phyloP scores from a whole-genome alignment of 2,888 invertebrate genomes.

The Eubasilissa splendida region DNA sequence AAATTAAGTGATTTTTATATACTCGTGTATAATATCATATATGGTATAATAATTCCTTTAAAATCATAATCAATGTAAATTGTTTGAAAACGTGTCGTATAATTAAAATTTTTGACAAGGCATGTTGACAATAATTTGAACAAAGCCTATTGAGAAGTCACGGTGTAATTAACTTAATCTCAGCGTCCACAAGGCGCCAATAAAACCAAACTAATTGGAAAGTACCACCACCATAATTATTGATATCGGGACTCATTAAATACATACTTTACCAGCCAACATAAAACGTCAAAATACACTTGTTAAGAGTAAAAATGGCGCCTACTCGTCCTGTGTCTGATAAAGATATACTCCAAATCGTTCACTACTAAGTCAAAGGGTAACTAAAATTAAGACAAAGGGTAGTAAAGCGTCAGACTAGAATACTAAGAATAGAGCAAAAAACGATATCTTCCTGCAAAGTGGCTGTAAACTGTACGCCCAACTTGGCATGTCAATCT shows the following conservation, averaged over 20 bases:
- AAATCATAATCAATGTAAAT: constrained; percentile 6
- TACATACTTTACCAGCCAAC: constrained; percentile 28
- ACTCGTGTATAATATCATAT: no score
- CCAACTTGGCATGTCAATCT: background rate
- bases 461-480: background rate
- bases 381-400: background rate
- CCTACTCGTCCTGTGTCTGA: constrained; percentile 32
- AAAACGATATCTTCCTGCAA: background rate
- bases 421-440: no score
- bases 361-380: background rate
- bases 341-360: background rate
- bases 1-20: background rate
- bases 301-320: constrained; percentile 36
- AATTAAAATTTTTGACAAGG: constrained; percentile 5
- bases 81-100: background rate
- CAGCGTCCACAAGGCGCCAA: constrained; percentile 17
- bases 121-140: constrained; percentile 27
- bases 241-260: constrained; percentile 29
- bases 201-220: constrained; percentile 33
- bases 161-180: constrained; percentile 14
- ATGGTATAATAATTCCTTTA: background rate
- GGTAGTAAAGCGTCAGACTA: background rate
- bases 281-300: constrained; percentile 30
- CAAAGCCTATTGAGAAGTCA: constrained; percentile 31
- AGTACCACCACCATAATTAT: constrained; percentile 27